Conservation (phyloP, 1,140 invertebrate species). For the Heliconius hermathena region DNA sequence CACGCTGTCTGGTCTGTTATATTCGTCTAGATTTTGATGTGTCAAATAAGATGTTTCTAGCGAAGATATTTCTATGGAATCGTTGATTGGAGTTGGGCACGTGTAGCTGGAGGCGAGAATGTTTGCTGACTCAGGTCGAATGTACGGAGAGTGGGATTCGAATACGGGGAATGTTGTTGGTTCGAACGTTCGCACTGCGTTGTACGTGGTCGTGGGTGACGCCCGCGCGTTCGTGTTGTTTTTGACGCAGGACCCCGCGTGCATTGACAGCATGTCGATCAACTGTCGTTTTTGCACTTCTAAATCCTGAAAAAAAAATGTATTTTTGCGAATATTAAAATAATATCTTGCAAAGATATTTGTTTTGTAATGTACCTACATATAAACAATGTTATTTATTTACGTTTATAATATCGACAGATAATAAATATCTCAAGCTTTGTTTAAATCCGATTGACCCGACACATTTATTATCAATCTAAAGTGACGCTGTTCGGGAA, state of each 20-base stretch:
- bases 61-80: conserved; percentile 70
- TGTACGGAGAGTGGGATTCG: conserved; percentile 77
- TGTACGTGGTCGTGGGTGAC: conserved; percentile 67
- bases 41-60: conserved; percentile 67
- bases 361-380: background rate
- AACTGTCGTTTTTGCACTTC: conserved; percentile 88
- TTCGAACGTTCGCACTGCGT: conserved; percentile 73
- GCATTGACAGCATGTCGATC: conserved; percentile 88
- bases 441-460: background rate
- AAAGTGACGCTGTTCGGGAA: background rate
- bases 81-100: conserved; percentile 64
- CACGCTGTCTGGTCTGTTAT: conserved; percentile 73
- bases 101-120: conserved; percentile 80
- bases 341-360: too few relatives aligned
- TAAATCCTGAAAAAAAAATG: conserved; percentile 82
- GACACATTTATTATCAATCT: background rate
- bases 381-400: background rate
- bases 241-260: conserved; percentile 87
- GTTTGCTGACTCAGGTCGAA: conserved; percentile 79
- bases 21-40: conserved; percentile 65
- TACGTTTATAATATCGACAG: background rate
- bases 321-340: too few relatives aligned
- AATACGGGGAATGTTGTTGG: conserved; percentile 70
- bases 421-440: background rate
- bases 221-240: conserved; percentile 71